These are phyloP conservation scores for Hedya salicella DNA, from an alignment of 2,888 invertebrate species.

Conservation along the genomic window DNA sequence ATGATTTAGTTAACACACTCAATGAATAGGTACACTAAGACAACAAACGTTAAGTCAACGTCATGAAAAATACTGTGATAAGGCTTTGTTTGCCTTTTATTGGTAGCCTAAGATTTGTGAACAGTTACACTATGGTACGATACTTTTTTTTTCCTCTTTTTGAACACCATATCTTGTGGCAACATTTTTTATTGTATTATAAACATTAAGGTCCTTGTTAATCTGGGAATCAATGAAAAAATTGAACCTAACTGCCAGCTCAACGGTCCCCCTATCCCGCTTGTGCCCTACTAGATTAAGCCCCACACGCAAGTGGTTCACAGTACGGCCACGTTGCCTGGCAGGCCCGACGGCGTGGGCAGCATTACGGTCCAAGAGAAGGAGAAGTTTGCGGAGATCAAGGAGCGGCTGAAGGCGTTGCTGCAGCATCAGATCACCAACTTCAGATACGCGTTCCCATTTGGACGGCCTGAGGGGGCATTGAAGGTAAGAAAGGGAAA, in stretches of 20 bases:
- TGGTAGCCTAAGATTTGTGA: no score
- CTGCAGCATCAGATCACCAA: conserved; percentile 99
- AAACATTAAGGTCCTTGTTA: no score
- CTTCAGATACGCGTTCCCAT: conserved; percentile 99
- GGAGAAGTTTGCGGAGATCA: conserved; percentile 98
- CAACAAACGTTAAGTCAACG: no score
- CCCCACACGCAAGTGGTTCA: conserved; percentile 80
- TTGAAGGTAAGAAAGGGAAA: conserved; percentile 86
- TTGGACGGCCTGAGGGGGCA: conserved; percentile 99
- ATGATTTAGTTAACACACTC: no score
- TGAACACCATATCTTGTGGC: no score
- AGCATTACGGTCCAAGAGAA: conserved; percentile 99
- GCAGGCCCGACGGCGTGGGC: conserved; percentile 98
- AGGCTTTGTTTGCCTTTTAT: no score
- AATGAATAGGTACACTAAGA: no score
- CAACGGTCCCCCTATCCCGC: conserved; percentile 74
- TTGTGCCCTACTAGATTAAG: conserved; percentile 83
- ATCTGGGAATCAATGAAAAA: no score
- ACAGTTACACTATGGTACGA: no score
- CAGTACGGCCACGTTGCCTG: conserved; percentile 84
- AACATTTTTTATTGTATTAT: no score
- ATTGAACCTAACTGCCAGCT: conserved; percentile 56
- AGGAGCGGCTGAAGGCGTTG: conserved; percentile 95
- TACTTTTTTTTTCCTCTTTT: no score
- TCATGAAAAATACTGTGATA: no score